Evolutionary conservation across 2,113 vertebrate genomes (phyloP), one percentile per base, ranked within the genome.

Genomic region (Xyliphius kryptos): DNA sequence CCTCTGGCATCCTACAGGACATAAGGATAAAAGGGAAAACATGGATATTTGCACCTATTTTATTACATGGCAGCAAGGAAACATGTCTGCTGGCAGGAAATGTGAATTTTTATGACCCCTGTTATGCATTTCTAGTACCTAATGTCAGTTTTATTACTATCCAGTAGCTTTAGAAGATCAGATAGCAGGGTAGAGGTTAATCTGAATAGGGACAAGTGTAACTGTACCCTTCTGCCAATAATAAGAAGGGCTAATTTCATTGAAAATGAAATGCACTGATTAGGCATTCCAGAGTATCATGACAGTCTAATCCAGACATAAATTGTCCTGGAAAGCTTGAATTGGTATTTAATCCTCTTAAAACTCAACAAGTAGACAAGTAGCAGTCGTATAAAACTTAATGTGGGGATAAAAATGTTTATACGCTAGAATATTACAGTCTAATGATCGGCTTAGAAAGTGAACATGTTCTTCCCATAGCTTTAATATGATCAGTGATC

Each of bases 301-400:
- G 26, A 32, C 26, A 32, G 26, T 53, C 50, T 70, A 70, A 64
- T 48, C 52, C 43, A 7, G 47, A 19, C 36, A 67, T 60, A 67
- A 63, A 63, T 55, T 51, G 61, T 14, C 51, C 63, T 48, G 32
- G 50, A 59, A 43, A 63, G 54, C 51, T 26, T 48, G 58, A 48
- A 67, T 51, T 16, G 16, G 43, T 37, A 15, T 72, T 49, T 63
- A 16, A 49, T 59, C 36, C 13, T 9, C 8, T 37, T 17, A n/a
- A 16, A 56, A 21, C 22, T 17, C 22, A 43, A 56, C 20, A 65
- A 19, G 13, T 2, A 20, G 49, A 55, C 41, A 58, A 55, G 15
- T 50, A 50, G 26, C 59, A 32, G 26, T 32, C 26, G 7, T 32
- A 32, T 32, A 32, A 32, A 32, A 32, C 26, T 6, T 32, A 32